Base-by-base conservation (phyloP, 2,797 vertebrate species). In the Pachyuromys duprasi region DNA sequence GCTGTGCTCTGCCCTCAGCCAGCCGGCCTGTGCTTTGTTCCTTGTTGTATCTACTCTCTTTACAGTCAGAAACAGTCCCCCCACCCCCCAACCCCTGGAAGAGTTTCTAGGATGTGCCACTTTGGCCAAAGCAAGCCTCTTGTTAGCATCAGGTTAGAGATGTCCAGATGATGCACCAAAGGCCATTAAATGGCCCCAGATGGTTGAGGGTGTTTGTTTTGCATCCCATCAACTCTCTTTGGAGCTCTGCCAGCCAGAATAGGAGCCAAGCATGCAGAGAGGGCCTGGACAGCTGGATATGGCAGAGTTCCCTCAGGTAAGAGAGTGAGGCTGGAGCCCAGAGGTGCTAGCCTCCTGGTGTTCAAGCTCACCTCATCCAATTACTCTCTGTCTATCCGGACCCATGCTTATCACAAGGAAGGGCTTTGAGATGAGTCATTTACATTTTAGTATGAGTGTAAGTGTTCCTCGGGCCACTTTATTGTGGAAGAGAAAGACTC, bases 51-150 rank as follows among this genome's bases (percentile, higher is more conserved):
- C 39, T 90, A 42, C n/a, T 45, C 63, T 94, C 79, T 79, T 15
- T 15, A 36, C 3, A 74, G 65, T 33, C 63, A 49, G 79, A 95
- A 26, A 74, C 11, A 15, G 45, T 49, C 39, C 39, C 22, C 39
- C 24, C 76, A 62, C 14, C 60, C 65, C 36, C 39, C 45, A 49
- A 65, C 8, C 62, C 57, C 65, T 42, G 11, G 76, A 89, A 81
- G 12, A 69, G 5, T 80, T 87, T 94, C 87, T 94, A 84, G 82
- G 69, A 87, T 91, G n/a, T 82, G 80, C 75, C 80, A 26, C 42
- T 49, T 93, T 81, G 86, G 63, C 24, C 76, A 88, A 93, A 89
- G 87, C 62, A 80, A 96, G 76, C 81, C 55, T 45, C 90, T 94
- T 26, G 8, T 90, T 90, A 94, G 57, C 84, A 65, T 2, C 2